phyloP scores from a whole-genome alignment of 2,888 invertebrate genomes.

The Athripsodes cinereus region DNA sequence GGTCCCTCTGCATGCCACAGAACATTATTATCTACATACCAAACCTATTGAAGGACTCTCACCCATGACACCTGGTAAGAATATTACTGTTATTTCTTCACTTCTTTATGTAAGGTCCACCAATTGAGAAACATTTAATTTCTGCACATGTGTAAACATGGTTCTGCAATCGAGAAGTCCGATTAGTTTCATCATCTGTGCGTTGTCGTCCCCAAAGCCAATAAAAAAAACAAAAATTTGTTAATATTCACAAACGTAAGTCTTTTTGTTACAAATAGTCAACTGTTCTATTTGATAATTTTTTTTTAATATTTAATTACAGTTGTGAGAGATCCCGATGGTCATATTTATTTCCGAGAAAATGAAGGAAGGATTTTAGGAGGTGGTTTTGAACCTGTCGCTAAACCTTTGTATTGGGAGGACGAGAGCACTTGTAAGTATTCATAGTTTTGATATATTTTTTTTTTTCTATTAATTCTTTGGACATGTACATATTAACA shows the following conservation, averaged over 20 bases:
- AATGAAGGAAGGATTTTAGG: conserved; percentile 78
- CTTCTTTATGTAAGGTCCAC: too few relatives aligned
- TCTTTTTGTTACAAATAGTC: too few relatives aligned
- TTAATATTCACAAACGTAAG: too few relatives aligned
- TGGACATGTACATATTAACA: too few relatives aligned
- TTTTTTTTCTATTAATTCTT: too few relatives aligned
- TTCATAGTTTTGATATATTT: too few relatives aligned
- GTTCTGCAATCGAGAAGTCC: too few relatives aligned
- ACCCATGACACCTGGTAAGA: conserved; percentile 74
- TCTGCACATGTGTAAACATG: too few relatives aligned
- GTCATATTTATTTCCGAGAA: conserved; percentile 80
- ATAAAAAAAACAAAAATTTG: too few relatives aligned
- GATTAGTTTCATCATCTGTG: too few relatives aligned
- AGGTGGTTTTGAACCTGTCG: conserved; percentile 87
- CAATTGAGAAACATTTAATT: too few relatives aligned
- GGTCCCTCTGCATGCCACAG: conserved; percentile 85
- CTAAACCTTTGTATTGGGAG: conserved; percentile 86
- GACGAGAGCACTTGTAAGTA: conserved; percentile 9
- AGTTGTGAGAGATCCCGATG: conserved; percentile 85
- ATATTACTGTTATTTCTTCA: not conserved
- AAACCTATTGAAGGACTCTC: conserved; percentile 70
- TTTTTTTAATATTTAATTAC: conserved; percentile 26
- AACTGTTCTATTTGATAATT: not conserved
- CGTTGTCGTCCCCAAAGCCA: too few relatives aligned
- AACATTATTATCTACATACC: conserved; percentile 90